phyloP scores from a whole-genome alignment of 1,140 invertebrate genomes.

The Microplitis mediator region DNA sequence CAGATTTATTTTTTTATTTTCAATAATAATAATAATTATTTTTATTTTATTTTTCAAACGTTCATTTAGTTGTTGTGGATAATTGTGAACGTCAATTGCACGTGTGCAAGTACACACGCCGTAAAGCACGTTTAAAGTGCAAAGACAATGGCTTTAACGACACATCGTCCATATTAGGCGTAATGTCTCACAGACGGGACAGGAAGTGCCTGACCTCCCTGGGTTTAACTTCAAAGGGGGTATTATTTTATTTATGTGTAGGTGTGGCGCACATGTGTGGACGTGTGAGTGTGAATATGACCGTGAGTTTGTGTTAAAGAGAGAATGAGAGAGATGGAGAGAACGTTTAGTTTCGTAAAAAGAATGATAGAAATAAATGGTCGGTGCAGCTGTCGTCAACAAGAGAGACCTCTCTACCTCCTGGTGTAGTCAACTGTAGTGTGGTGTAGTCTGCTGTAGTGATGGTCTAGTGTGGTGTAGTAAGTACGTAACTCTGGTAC shows the following conservation, averaged over 20 bases:
- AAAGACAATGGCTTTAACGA: slow-evolving; percentile 1
- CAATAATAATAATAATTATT: too few relatives aligned
- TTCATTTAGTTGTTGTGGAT: too few relatives aligned
- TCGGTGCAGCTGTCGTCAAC: slow-evolving; percentile 17
- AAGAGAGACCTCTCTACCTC: slow-evolving; percentile 3
- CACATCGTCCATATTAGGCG: slow-evolving; percentile 3
- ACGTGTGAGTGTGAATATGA: neutral
- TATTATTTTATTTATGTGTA: slow-evolving; percentile 2
- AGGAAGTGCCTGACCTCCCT: slow-evolving; percentile 12
- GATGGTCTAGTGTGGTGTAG: too few relatives aligned
- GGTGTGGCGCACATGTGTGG: slow-evolving; percentile 11
- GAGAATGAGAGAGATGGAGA: slow-evolving; percentile 34
- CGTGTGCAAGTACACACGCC: neutral
- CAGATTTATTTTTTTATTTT: too few relatives aligned
- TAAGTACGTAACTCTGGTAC: neutral
- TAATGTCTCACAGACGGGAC: slow-evolving; percentile 18
- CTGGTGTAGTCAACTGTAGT: too few relatives aligned
- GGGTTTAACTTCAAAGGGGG: slow-evolving; percentile 18
- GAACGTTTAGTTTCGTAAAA: neutral
- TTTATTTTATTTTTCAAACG: too few relatives aligned
- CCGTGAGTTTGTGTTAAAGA: too few relatives aligned
- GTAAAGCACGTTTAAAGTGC: neutral
- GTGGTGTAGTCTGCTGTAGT: too few relatives aligned
- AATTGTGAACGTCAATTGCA: too few relatives aligned
- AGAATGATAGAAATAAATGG: slow-evolving; percentile 8